Evolutionary conservation across 2,797 vertebrate species (phyloP).

Genomic region (Sternarchorhynchus goeldii): DNA sequence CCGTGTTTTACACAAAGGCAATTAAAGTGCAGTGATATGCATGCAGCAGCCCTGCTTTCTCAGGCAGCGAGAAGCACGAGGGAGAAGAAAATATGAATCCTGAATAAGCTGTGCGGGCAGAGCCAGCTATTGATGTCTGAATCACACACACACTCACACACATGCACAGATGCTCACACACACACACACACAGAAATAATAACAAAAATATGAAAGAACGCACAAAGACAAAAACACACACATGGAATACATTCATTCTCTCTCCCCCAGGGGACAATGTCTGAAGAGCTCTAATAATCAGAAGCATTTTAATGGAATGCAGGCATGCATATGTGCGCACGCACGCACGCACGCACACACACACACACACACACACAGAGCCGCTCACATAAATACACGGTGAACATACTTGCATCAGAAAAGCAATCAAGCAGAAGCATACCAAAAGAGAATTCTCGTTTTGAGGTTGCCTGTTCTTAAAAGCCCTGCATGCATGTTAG

Average conservation of each 20-base stretch:
- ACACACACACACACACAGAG: constrained; percentile 1
- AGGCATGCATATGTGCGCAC: constrained; percentile 38
- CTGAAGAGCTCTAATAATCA: constrained; percentile 86
- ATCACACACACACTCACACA: constrained; percentile 66
- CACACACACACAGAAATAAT: constrained; percentile 26
- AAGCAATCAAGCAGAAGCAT: constrained; percentile 17
- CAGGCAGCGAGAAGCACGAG: constrained; percentile 48
- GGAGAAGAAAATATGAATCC: constrained; percentile 56
- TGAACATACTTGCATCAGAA: constrained; percentile 1
- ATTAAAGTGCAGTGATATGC: constrained; percentile 72
- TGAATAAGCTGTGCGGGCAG: constrained; percentile 47
- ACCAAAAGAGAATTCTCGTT: neutral
- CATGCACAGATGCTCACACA: constrained; percentile 35
- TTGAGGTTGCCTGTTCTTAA: constrained; percentile 1
- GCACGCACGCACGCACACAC: constrained; percentile 7
- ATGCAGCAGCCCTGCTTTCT: constrained; percentile 47
- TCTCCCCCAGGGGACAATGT: constrained; percentile 77
- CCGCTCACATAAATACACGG: neutral
- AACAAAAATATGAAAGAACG: constrained; percentile 31
- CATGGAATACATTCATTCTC: constrained; percentile 49
- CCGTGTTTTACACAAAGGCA: constrained; percentile 74
- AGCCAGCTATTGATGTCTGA: constrained; percentile 75
- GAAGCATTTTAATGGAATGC: constrained; percentile 53
- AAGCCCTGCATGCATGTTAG: neutral
- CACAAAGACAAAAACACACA: constrained; percentile 21